These are phyloP conservation scores for Drosophila mayri DNA, from an alignment of 1,140 invertebrate genomes.

Conservation along the genomic window DNA sequence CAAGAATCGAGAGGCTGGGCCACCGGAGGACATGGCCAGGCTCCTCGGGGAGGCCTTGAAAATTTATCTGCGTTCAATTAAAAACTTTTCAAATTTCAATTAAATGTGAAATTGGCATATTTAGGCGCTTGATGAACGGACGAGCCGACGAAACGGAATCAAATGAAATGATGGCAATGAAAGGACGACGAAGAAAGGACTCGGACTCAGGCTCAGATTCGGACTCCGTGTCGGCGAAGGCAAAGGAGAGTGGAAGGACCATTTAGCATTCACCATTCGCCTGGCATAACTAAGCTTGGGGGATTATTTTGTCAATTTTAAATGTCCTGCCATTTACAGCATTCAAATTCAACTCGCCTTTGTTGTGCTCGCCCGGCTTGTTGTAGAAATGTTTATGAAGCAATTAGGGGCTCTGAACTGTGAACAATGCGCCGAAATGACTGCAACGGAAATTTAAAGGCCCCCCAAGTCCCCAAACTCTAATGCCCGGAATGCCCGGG, in stretches of 20 bases:
- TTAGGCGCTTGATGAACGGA: slow-evolving; percentile 72
- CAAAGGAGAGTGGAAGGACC: slow-evolving; percentile 27
- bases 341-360: slow-evolving; percentile 74
- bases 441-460: slow-evolving; percentile 75
- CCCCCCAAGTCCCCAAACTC: slow-evolving; percentile 12
- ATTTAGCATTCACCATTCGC: slow-evolving; percentile 53
- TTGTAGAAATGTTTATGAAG: slow-evolving; percentile 82
- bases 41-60: slow-evolving; percentile 37
- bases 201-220: not conserved
- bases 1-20: not conserved
- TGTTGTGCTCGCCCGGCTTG: slow-evolving; percentile 56
- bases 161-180: slow-evolving; percentile 43
- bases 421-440: slow-evolving; percentile 79
- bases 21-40: slow-evolving; percentile 4
- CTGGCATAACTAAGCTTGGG: slow-evolving; percentile 74
- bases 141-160: slow-evolving; percentile 42
- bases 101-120: slow-evolving; percentile 83
- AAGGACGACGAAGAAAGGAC: slow-evolving; percentile 18
- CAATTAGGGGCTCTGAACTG: slow-evolving; percentile 74
- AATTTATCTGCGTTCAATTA: slow-evolving; percentile 84
- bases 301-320: slow-evolving; percentile 84
- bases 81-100: slow-evolving; percentile 84
- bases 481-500: slow-evolving; percentile 13
- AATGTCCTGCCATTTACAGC: slow-evolving; percentile 83
- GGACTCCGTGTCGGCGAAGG: not conserved